Base-by-base conservation (phyloP, 2,888 invertebrate species). In the Drosophila neotestacea region DNA sequence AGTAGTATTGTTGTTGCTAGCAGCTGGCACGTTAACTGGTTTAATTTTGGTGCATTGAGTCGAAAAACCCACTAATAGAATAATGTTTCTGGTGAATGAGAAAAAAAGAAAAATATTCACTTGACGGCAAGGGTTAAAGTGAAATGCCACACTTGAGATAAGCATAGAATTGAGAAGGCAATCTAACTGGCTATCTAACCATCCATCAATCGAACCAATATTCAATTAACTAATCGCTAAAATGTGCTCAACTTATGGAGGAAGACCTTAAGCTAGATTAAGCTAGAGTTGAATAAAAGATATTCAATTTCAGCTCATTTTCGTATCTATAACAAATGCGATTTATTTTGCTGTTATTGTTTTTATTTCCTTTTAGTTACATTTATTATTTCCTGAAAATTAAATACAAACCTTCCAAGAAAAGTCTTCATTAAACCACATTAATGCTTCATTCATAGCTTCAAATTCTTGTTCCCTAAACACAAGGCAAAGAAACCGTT, bases 31-130 rank as follows among this genome's bases (percentile, higher is more conserved):
- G 54, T 58, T 85, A 73, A 71, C 58, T 71, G 85, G 69, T 74
- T 59, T 66, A 68, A 70, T 80, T 77, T 73, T 47, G 47, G 67
- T 67, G 79, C 81, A 85, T 66, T 85, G 78, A 80, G 72, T 52
- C 67, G 79, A 70, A 79, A 85, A 62, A 75, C 65, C 6, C 30
- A 30, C 6, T 30, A 80, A 68, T 5, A 55, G 30, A 52, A 50
- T 44, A 58, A 38, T 30, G n/a, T 58, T 73, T 61, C 52, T 38
- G 36, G 16, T 44, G 42, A 44, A 16, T 11, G 13, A 16, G 30
- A 0, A 28, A 22, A 13, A 3, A 4, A 13, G 9, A 32, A 11
- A 46, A 34, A 51, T 11, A 16, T 58, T 32, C 5, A 36, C 4
- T 13, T 9, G 2, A 36, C 36, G n/a, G 28, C 22, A 55, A 22